Conservation (phyloP, 2,888 invertebrate species). For the Ophraella communa region DNA sequence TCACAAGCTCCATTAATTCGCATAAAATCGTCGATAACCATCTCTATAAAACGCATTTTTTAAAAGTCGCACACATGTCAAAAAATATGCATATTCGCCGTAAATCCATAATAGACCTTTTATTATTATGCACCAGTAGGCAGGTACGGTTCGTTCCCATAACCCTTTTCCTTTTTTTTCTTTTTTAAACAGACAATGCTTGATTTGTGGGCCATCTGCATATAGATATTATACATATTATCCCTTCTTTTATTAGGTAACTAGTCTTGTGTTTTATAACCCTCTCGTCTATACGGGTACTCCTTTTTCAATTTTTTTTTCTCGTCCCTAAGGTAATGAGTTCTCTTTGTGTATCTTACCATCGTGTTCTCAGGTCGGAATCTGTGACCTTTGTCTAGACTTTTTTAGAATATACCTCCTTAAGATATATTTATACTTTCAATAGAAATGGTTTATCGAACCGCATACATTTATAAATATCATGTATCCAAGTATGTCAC, state of each 20-base stretch:
- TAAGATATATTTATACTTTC: background rate
- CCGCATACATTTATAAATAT: too few species aligned
- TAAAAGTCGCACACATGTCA: conserved; percentile 47
- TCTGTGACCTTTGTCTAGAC: conserved; percentile 12
- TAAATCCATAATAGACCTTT: conserved; percentile 52
- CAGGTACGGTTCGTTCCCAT: conserved; percentile 52
- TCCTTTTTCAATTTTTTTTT: conserved; percentile 41
- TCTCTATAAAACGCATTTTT: conserved; percentile 44
- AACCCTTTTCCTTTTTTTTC: conserved; percentile 52
- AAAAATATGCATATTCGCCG: conserved; percentile 55
- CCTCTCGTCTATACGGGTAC: conserved; percentile 41
- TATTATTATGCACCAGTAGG: conserved; percentile 57
- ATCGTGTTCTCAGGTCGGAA: conserved; percentile 29
- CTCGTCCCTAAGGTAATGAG: conserved; percentile 48
- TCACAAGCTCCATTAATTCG: conserved; percentile 60
- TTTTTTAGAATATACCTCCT: background rate
- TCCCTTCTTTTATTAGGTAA: conserved; percentile 32
- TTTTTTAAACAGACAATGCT: conserved; percentile 52
- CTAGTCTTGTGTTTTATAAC: conserved; percentile 37
- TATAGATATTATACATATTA: conserved; percentile 43
- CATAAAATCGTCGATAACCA: conserved; percentile 54
- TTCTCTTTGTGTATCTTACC: conserved; percentile 38
- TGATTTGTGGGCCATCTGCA: conserved; percentile 59
- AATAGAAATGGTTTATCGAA: background rate
- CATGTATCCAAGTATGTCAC: too few species aligned